Percentiles rank a stretch among this genome's conserved stretches.
Conservation (phyloP, 2,888 invertebrate genomes). For the Leptogaster cylindrica region DNA sequence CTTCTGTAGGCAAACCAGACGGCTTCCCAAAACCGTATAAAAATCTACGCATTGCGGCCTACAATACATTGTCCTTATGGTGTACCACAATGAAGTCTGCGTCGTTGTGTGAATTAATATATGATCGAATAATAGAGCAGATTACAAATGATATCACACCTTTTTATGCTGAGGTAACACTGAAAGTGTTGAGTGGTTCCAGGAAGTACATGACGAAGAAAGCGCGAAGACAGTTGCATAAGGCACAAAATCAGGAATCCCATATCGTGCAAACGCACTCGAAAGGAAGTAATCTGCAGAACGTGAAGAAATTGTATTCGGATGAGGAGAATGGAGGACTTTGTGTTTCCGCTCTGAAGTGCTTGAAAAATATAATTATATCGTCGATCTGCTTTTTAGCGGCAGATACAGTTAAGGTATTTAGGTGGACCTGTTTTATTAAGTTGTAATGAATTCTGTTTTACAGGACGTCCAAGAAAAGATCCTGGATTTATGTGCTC, state of each 20-base stretch:
- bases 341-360: constrained; percentile 51
- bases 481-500: constrained; percentile 49
- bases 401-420: constrained; percentile 51
- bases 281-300: constrained; percentile 47
- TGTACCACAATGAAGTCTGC: constrained; percentile 52
- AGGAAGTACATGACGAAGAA: constrained; percentile 56
- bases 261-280: constrained; percentile 52
- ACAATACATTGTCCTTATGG: constrained; percentile 52
- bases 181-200: constrained; percentile 53
- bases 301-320: constrained; percentile 47
- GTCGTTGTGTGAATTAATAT: constrained; percentile 51
- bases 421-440: background rate
- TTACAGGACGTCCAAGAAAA: constrained; percentile 51
- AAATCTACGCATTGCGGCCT: constrained; percentile 50
- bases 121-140: constrained; percentile 51
- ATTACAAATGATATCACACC: constrained; percentile 53
- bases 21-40: constrained; percentile 52
- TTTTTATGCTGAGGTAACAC: constrained; percentile 51
- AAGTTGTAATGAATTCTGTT: background rate
- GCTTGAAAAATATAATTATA: constrained; percentile 50
- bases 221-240: constrained; percentile 54
- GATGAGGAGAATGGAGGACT: constrained; percentile 51
- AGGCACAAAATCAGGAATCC: constrained; percentile 54
- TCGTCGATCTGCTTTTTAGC: constrained; percentile 51
- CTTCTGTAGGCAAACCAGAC: constrained; percentile 50